Evolutionary conservation across 2,113 vertebrate species (phyloP).

Genomic region (Glaucidium brasilianum): DNA sequence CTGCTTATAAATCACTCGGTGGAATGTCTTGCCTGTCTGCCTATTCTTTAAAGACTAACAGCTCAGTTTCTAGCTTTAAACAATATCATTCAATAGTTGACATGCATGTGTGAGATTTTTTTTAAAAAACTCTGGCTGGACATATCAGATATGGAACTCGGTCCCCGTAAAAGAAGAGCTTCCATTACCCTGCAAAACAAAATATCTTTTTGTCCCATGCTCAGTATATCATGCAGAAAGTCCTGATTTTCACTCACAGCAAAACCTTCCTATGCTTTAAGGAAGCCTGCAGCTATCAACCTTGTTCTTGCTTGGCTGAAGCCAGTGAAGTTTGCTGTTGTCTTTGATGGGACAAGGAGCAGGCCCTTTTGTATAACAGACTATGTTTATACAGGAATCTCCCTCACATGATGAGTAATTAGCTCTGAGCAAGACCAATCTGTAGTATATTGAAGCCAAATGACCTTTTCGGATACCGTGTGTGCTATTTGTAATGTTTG

Average conservation of each 20-base stretch:
- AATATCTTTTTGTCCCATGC: neutral
- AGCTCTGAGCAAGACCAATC: neutral
- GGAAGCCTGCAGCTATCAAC: neutral
- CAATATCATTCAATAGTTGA: slow-evolving; percentile 47
- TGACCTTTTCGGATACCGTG: neutral
- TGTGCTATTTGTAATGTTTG: neutral
- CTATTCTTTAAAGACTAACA: slow-evolving; percentile 42
- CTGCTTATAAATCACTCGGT: slow-evolving; percentile 27
- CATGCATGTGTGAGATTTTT: neutral
- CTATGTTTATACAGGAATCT: neutral
- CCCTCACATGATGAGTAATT: neutral
- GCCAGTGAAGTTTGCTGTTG: neutral
- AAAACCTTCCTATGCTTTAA: neutral
- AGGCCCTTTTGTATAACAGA: neutral
- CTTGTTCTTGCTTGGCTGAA: neutral
- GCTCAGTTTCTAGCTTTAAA: slow-evolving; percentile 40
- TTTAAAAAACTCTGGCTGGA: neutral
- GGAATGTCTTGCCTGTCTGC: slow-evolving; percentile 51
- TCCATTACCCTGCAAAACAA: neutral
- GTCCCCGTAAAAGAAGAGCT: neutral
- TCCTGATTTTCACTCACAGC: neutral
- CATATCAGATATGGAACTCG: neutral
- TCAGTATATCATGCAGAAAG: neutral
- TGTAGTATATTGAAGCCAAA: neutral
- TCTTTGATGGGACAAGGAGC: neutral